Evolutionary conservation across 2,888 invertebrate genomes (phyloP), one percentile per base, ranked within the genome.

Genomic region (Fabriciana adippe): DNA sequence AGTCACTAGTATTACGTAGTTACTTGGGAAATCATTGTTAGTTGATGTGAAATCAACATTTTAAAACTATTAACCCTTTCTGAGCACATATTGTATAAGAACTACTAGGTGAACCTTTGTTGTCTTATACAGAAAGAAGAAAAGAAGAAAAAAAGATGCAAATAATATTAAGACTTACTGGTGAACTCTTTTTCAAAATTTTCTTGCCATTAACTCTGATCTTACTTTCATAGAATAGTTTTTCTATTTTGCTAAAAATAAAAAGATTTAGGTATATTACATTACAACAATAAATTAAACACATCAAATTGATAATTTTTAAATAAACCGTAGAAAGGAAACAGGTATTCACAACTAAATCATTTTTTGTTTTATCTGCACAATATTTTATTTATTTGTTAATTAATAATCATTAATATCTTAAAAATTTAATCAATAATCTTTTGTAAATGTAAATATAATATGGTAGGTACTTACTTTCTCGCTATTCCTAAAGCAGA

Each of bases 151-250:
- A 45, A 8, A 18, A 4, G 11, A 3, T 14, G 2, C 14, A 13
- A 16, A 41, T 13, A 57, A 16, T 15, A 41, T 18, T 41, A 18
- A 62, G 65, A 87, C 92, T 90, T 85, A 97, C 95, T 76, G 92
- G 85, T 16, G 85, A 81, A 85, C 96, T 96, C 87, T 97, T 97
- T 84, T 97, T 97, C 50, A 90, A 72, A 0, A 96, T 86, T 82
- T 96, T 96, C 73, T 94, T 92, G 6, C 97, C 97, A 89, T 97
- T 97, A 0, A 97, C 83, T 78, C 96, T 94, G 71, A 97, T 94
- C 91, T 94, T 96, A 79, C 96, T 96, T 74, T 96, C 96, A 88
- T 97, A 97, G 83, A 97, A 97, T 60, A 95, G 86, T 63, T 94
- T 93, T 81, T 97, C 97, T 54, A 97, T 93, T 94, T 97, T 97